phyloP scores from a whole-genome alignment of 2,797 vertebrate genomes.

The Hozukius guyotensis region DNA sequence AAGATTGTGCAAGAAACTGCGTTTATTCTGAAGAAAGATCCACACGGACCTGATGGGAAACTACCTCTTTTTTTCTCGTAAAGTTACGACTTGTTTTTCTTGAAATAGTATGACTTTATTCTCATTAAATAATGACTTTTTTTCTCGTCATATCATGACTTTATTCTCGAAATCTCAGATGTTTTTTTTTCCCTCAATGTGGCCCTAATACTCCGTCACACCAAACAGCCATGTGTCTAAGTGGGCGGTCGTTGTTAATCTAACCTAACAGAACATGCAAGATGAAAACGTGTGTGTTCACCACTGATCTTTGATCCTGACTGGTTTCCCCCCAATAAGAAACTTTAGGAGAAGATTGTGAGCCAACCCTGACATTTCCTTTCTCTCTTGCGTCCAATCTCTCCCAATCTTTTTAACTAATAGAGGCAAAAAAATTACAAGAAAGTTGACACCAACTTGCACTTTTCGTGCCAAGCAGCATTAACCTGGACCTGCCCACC shows the following conservation, averaged over 20 bases:
- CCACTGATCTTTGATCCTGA: not conserved
- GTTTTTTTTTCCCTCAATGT: too few relatives aligned
- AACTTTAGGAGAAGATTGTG: not conserved
- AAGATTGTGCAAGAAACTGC: too few relatives aligned
- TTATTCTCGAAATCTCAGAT: too few relatives aligned
- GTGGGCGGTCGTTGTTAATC: not conserved
- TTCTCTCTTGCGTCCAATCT: not conserved
- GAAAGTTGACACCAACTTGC: not conserved
- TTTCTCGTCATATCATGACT: too few relatives aligned
- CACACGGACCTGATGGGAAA: too few relatives aligned
- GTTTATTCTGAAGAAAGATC: too few relatives aligned
- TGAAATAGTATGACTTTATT: too few relatives aligned
- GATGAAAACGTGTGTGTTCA: not conserved
- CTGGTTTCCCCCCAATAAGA: not conserved
- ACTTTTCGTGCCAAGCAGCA: conserved; percentile 34
- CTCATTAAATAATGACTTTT: too few relatives aligned
- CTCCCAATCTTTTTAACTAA: not conserved
- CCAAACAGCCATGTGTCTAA: not conserved
- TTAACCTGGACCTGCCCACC: conserved; percentile 12
- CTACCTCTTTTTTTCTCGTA: too few relatives aligned
- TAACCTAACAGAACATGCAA: not conserved
- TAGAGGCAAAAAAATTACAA: not conserved
- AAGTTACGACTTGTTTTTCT: too few relatives aligned
- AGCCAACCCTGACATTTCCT: not conserved
- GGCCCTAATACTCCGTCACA: too few relatives aligned